Conservation (phyloP, 53 echinoderm and acorn worm species). For the Echinarachnius parma region DNA sequence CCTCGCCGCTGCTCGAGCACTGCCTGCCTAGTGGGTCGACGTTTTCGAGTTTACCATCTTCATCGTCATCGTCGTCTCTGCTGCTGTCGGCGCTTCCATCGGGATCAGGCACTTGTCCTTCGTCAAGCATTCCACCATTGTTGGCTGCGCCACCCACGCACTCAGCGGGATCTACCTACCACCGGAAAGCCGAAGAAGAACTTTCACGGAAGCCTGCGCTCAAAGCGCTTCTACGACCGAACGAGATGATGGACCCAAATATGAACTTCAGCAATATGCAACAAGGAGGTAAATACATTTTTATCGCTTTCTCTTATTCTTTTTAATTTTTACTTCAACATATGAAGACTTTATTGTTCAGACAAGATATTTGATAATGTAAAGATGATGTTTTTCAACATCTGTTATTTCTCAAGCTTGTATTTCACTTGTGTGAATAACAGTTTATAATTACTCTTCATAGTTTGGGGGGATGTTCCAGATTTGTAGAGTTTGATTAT, state of each 20-base stretch:
- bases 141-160: conserved; percentile 39
- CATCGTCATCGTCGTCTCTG: conserved; percentile 17
- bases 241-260: conserved; percentile 25
- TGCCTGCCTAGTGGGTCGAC: conserved; percentile 19
- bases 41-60: background rate
- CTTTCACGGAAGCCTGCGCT: conserved; percentile 38
- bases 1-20: conserved; percentile 25
- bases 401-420: no score
- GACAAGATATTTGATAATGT: no score
- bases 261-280: conserved; percentile 42
- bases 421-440: no score
- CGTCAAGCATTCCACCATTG: conserved; percentile 48
- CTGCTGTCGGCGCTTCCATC: conserved; percentile 26
- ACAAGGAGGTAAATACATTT: conserved; percentile 25
- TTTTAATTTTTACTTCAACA: background rate
- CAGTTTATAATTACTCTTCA: no score
- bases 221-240: conserved; percentile 32
- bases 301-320: background rate
- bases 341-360: no score
- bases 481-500: no score
- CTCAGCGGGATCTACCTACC: conserved; percentile 29
- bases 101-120: conserved; percentile 7
- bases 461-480: no score
- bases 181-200: conserved; percentile 40
- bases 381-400: no score